Evolutionary conservation across 2,888 invertebrate species (phyloP).

Genomic region (Stenurella melanura): DNA sequence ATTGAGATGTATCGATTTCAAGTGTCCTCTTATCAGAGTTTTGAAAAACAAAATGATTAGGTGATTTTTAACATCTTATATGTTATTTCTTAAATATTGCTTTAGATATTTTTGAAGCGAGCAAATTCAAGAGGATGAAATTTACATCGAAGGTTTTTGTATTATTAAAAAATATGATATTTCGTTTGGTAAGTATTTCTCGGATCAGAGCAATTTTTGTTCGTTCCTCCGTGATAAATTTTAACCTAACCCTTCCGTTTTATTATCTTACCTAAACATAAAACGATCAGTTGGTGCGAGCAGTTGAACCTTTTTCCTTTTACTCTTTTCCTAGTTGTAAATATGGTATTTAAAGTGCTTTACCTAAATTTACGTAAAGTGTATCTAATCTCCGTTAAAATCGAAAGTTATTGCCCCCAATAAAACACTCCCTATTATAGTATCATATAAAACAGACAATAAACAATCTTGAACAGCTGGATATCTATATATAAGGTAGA

Average conservation of each 20-base stretch:
- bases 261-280: not conserved
- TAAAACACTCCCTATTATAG: conserved; percentile 36
- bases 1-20: no score
- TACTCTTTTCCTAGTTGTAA: not conserved
- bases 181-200: not conserved
- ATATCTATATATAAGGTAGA: not conserved
- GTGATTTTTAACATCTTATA: no score
- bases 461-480: not conserved
- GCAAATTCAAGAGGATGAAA: no score
- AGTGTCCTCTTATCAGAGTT: no score
- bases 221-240: not conserved
- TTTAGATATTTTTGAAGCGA: no score
- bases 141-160: no score
- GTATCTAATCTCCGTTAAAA: conserved; percentile 26
- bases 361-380: not conserved
- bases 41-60: no score
- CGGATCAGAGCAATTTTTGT: not conserved
- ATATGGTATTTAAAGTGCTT: not conserved
- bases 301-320: not conserved
- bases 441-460: not conserved
- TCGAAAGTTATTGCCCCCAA: conserved; percentile 45
- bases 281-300: not conserved
- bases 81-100: no score
- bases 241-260: not conserved
- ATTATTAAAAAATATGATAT: no score